These are phyloP conservation scores for Aricia agestis DNA, from an alignment of 1,140 invertebrate species.

Conservation along the genomic window DNA sequence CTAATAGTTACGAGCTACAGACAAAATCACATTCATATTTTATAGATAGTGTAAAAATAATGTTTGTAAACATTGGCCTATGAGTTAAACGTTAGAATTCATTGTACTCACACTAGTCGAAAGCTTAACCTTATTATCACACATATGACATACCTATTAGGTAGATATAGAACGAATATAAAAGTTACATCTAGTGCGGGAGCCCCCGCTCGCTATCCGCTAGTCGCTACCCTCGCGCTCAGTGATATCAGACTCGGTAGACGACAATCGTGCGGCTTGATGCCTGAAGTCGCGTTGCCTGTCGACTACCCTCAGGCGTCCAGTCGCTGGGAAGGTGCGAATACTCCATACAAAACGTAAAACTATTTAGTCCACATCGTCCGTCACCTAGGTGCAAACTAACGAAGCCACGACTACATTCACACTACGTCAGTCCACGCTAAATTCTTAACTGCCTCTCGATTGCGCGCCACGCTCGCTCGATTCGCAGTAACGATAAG, in stretches of 20 bases:
- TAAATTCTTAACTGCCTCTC: background rate
- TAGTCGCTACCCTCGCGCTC: too few species aligned
- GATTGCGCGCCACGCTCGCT: too few species aligned
- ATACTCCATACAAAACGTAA: background rate
- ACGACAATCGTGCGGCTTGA: background rate
- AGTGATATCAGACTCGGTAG: slow-evolving; percentile 40
- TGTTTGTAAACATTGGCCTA: slow-evolving; percentile 72
- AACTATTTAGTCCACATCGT: background rate
- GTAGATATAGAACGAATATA: slow-evolving; percentile 68
- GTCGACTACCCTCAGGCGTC: background rate
- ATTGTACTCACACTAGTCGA: slow-evolving; percentile 72
- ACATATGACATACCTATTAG: slow-evolving; percentile 54
- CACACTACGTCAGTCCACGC: background rate
- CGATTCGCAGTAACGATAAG: background rate
- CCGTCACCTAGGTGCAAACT: slow-evolving; percentile 1
- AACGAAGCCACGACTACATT: slow-evolving; percentile 1
- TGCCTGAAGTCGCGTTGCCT: background rate
- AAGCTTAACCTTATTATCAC: slow-evolving; percentile 74
- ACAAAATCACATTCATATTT: slow-evolving; percentile 67
- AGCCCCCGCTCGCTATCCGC: slow-evolving; percentile 34
- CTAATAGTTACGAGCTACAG: slow-evolving; percentile 59
- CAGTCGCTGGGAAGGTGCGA: background rate
- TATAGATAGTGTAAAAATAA: slow-evolving; percentile 74
- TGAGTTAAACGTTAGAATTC: slow-evolving; percentile 65
- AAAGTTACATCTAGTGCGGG: slow-evolving; percentile 59